Evolutionary conservation across 2,888 invertebrate species (phyloP).

Genomic region (Phorcus lineatus): DNA sequence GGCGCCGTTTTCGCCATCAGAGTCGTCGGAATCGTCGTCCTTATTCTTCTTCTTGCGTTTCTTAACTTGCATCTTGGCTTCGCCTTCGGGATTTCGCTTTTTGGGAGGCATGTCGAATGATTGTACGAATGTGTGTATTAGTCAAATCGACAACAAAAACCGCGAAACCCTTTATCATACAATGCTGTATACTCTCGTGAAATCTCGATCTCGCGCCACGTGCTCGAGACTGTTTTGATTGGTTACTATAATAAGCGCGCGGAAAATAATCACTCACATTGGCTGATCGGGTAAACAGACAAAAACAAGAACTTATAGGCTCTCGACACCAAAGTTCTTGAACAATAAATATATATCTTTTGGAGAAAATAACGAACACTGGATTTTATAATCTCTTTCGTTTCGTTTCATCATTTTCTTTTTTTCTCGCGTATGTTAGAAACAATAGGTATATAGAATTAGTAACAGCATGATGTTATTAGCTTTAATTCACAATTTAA

Average conservation of each 20-base stretch:
- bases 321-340: no score
- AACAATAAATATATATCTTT: no score
- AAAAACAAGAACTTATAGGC: not conserved
- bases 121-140: not conserved
- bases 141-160: conserved; percentile 4
- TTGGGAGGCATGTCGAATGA: conserved; percentile 52
- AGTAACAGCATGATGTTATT: no score
- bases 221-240: conserved; percentile 5
- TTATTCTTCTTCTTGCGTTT: conserved; percentile 63
- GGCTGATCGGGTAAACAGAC: not conserved
- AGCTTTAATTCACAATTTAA: no score
- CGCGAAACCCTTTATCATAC: conserved; percentile 13
- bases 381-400: no score
- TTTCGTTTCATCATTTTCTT: no score
- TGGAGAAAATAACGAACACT: no score
- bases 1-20: conserved; percentile 31
- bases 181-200: not conserved
- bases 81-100: conserved; percentile 58
- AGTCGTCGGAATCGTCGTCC: conserved; percentile 52
- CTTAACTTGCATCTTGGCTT: conserved; percentile 48
- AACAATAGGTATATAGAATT: no score
- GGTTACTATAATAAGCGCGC: not conserved
- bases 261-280: not conserved
- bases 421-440: no score
- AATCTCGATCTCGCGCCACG: conserved; percentile 5